phyloP scores from a whole-genome alignment of 2,888 invertebrate genomes.

The Sinodicranocentrus sp. region DNA sequence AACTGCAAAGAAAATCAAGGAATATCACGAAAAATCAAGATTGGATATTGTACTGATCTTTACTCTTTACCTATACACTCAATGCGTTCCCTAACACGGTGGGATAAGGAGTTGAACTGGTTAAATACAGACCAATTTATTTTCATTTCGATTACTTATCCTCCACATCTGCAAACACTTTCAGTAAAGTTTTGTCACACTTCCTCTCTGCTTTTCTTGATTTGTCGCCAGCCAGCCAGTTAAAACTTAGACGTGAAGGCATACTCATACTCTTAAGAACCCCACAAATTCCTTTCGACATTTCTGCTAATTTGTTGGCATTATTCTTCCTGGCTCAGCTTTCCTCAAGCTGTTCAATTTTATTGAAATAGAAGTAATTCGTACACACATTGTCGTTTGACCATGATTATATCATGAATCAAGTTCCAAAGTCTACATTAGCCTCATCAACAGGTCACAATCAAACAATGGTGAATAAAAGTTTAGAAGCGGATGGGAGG shows the following conservation, averaged over 20 bases:
- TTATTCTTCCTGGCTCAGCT: neutral
- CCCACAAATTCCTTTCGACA: too few species aligned
- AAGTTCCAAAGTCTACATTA: too few species aligned
- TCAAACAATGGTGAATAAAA: too few species aligned
- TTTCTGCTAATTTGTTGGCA: conserved; percentile 16
- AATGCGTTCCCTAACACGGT: too few species aligned
- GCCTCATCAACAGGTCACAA: too few species aligned
- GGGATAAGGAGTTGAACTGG: neutral
- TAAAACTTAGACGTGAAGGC: too few species aligned
- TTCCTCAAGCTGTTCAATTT: neutral
- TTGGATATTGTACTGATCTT: too few species aligned
- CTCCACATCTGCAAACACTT: conserved; percentile 6
- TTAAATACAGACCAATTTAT: neutral
- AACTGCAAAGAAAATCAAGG: neutral
- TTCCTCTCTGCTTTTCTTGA: conserved; percentile 39
- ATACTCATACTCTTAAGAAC: too few species aligned
- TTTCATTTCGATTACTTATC: neutral
- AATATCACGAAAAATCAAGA: neutral
- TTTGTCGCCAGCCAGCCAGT: conserved; percentile 57
- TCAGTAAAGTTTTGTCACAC: conserved; percentile 28
- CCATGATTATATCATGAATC: neutral
- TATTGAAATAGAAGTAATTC: neutral
- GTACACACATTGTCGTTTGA: neutral
- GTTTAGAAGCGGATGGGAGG: too few species aligned
- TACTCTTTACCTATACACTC: too few species aligned